Conservation (phyloP, 2,888 invertebrate genomes). For the Apamea crenata region DNA sequence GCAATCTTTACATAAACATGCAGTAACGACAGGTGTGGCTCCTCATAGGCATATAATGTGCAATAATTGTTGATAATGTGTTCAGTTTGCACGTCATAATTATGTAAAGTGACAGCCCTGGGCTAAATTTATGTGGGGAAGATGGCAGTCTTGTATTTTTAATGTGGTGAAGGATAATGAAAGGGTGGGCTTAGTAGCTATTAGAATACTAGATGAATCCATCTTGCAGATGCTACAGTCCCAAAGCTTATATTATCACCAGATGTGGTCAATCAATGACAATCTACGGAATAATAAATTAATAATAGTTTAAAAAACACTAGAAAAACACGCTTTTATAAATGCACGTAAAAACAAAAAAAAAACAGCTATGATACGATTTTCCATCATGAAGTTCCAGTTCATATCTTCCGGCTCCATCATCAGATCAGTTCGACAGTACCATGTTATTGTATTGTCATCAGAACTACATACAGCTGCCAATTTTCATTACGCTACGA, state of each 20-base stretch:
- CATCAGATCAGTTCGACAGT: too few species aligned
- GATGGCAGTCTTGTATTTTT: not conserved
- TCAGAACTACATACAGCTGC: too few species aligned
- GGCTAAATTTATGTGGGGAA: constrained; percentile 1
- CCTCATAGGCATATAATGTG: not conserved
- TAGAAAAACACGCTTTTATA: too few species aligned
- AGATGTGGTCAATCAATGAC: too few species aligned
- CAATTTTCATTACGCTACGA: too few species aligned
- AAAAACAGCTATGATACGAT: too few species aligned
- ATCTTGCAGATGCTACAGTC: not conserved
- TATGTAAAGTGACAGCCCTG: constrained; percentile 32
- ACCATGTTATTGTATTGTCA: too few species aligned
- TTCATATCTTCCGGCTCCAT: too few species aligned
- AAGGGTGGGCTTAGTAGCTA: not conserved
- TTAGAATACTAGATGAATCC: not conserved
- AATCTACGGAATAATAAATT: too few species aligned
- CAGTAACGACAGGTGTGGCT: constrained; percentile 18
- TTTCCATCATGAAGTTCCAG: too few species aligned
- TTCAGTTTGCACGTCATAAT: constrained; percentile 43
- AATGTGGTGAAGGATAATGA: not conserved
- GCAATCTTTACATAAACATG: constrained; percentile 35
- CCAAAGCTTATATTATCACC: not conserved
- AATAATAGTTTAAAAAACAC: too few species aligned
- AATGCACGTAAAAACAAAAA: too few species aligned
- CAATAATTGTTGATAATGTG: constrained; percentile 28